Conservation (phyloP, 2,113 vertebrate species). For the Morone chrysops region DNA sequence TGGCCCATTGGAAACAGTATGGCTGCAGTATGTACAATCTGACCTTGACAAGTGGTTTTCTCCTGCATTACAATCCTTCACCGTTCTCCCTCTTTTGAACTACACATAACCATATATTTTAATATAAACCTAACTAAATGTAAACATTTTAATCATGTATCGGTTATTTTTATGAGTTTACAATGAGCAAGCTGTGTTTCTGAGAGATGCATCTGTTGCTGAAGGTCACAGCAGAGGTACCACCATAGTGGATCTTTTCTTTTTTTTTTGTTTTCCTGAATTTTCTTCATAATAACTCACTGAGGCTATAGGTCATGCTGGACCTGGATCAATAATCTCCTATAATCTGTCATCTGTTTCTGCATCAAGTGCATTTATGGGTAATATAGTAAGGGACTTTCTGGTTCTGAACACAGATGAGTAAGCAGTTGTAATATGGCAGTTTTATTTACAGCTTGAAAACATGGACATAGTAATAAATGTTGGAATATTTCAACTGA, state of each 20-base stretch:
- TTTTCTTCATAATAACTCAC: conserved; percentile 26
- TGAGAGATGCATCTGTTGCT: conserved; percentile 28
- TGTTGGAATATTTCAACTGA: neutral
- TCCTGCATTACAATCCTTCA: neutral
- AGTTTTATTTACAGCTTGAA: neutral
- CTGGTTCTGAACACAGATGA: neutral
- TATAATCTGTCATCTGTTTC: conserved; percentile 45
- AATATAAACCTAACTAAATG: neutral
- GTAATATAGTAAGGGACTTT: neutral
- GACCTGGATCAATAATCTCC: conserved; percentile 49
- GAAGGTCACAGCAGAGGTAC: conserved; percentile 58
- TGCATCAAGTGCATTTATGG: neutral
- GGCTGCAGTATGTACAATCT: conserved; percentile 50
- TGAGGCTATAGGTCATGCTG: neutral
- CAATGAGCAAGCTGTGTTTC: neutral
- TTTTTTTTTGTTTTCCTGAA: neutral
- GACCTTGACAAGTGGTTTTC: conserved; percentile 71
- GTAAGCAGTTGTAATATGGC: neutral
- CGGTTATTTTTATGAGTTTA: neutral
- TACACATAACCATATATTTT: neutral
- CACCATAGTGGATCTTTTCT: neutral
- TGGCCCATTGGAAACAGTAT: conserved; percentile 1
- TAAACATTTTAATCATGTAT: neutral
- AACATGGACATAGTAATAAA: neutral
- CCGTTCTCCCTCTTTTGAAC: neutral